Evolutionary conservation across 2,113 vertebrate genomes (phyloP).

Genomic region (Onychostoma macrolepis): DNA sequence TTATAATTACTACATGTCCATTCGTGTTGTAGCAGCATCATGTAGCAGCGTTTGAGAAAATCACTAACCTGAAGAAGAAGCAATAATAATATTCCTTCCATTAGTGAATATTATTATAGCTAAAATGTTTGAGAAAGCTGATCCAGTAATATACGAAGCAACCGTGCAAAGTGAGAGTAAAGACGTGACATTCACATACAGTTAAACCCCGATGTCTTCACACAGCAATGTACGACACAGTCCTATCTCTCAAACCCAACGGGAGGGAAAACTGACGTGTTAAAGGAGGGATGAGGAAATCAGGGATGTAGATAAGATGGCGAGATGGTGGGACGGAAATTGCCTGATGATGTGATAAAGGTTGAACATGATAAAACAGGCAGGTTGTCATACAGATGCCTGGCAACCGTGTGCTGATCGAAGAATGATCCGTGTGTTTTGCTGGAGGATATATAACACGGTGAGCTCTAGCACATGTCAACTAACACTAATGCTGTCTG

Average conservation of each 20-base stretch:
- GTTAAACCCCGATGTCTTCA: background rate
- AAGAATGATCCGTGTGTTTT: slow-evolving; percentile 8
- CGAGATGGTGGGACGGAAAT: slow-evolving; percentile 13
- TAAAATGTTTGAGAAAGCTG: background rate
- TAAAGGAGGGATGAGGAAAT: background rate
- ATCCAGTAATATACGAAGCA: background rate
- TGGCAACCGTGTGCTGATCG: background rate
- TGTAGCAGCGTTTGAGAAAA: background rate
- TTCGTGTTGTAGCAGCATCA: background rate
- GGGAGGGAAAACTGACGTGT: background rate
- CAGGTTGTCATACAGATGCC: background rate
- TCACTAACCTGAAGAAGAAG: background rate
- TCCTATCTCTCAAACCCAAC: background rate
- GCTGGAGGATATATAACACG: background rate
- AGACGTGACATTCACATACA: background rate
- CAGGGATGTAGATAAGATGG: slow-evolving; percentile 16
- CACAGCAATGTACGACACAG: background rate
- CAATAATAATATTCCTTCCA: background rate
- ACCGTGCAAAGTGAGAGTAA: background rate
- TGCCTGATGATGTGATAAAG: slow-evolving; percentile 6
- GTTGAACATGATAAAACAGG: background rate
- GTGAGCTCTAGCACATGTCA: background rate
- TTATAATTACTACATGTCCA: background rate
- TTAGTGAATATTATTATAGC: background rate
- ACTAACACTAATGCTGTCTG: background rate